Evolutionary conservation across 92 coral and sea anemone genomes (phyloP).

Genomic region (Galaxea fascicularis): DNA sequence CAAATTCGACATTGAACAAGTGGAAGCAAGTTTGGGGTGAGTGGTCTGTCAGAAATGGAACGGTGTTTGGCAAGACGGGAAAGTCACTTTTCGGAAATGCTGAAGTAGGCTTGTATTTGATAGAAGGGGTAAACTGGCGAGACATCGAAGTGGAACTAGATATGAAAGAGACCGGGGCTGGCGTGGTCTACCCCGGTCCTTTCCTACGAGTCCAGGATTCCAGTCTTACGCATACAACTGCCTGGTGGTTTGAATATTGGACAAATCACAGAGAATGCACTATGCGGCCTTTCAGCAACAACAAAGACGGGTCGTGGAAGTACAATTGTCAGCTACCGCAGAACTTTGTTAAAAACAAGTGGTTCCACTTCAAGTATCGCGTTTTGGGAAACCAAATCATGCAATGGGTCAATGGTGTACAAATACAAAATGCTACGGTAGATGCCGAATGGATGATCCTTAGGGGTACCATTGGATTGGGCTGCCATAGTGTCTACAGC

Average conservation of each 20-base stretch:
- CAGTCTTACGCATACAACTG: constrained; percentile 62
- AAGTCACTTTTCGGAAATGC: constrained; percentile 42
- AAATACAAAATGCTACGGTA: constrained; percentile 70
- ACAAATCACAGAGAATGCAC: constrained; percentile 64
- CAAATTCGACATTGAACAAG: constrained; percentile 46
- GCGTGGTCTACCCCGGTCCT: constrained; percentile 71
- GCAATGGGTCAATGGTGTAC: constrained; percentile 73
- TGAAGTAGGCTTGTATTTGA: constrained; percentile 75
- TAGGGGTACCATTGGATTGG: constrained; percentile 74
- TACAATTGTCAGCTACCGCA: constrained; percentile 63
- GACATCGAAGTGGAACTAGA: constrained; percentile 88
- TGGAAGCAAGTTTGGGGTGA: constrained; percentile 71
- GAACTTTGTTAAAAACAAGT: constrained; percentile 58
- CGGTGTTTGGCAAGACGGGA: constrained; percentile 68
- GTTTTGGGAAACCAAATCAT: constrained; percentile 64
- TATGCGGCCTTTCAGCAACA: constrained; percentile 77
- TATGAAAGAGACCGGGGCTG: constrained; percentile 68
- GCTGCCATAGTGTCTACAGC: constrained; percentile 65
- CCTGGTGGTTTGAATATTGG: constrained; percentile 87
- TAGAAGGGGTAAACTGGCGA: constrained; percentile 68
- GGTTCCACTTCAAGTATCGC: constrained; percentile 77
- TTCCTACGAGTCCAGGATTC: constrained; percentile 65
- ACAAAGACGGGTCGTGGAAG: constrained; percentile 65
- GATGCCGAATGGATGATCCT: constrained; percentile 69
- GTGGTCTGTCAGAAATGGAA: constrained; percentile 56